Base-by-base conservation (phyloP, 1,140 invertebrate species). In the Teleogryllus occipitalis region DNA sequence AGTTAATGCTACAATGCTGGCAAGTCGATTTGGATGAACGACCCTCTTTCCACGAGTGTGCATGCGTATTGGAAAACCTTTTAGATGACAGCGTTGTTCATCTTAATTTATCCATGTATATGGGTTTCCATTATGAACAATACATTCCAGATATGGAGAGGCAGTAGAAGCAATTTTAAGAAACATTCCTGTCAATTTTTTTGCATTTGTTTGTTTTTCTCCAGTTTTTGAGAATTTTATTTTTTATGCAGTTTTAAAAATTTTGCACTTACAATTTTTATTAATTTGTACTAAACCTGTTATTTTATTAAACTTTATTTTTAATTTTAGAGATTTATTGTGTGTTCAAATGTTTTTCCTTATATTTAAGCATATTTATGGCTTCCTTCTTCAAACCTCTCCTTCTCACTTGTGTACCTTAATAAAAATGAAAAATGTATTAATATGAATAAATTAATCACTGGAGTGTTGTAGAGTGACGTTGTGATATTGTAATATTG, bases 1-100 rank as follows among this genome's bases (percentile, higher is more conserved):
- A 96, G 85, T 86, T 95, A 74, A 93, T 95, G 87, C 86, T 93
- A 8, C 92, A 94, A 81, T 96, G 95, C 83, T 97, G 95, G 95
- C 92, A 94, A 83, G 84, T 91, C n/a, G 93, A 95, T 85, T 89
- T 90, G 8, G 92, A 93, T 82, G 94, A 96, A 82, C 88, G 95
- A 82, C 94, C 94, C 14, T 87, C 88, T 27, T 93, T 93, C 83
- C 84, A 87, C 65, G 90, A 91, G 83, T 87, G 93, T 74, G 85
- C 21, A 10, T 48, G 75, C n/a, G 76, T 80, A 14, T 47, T 80
- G 8, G 74, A 80, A 76, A 76, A 76, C 22, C 47, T 80, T 15
- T n/a, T 80, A 47, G 79, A 76, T 8, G 75, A 80, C 39, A 76
- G 47, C 15, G 21, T n/a, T 27, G 79, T 80, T 80, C 79, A 80